phyloP scores from a whole-genome alignment of 2,113 vertebrate genomes.

The Oryzias javanicus region DNA sequence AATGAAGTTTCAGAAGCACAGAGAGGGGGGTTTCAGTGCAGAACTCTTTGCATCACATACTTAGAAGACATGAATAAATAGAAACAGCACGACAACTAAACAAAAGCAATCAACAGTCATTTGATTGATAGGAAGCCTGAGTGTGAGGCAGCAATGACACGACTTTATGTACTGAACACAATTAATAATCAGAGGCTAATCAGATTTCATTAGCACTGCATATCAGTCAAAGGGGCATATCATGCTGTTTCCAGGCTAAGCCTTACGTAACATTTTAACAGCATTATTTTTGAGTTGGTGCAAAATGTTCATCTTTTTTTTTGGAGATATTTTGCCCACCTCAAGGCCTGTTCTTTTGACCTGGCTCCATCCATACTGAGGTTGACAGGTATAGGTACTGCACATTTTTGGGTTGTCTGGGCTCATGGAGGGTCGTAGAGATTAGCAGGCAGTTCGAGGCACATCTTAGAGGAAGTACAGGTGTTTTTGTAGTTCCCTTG shows the following conservation, averaged over 20 bases:
- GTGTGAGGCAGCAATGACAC: slow-evolving; percentile 37
- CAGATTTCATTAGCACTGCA: slow-evolving; percentile 19
- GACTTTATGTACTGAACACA: slow-evolving; percentile 22
- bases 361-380: too few relatives aligned
- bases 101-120: slow-evolving; percentile 54
- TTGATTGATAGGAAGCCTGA: slow-evolving; percentile 64
- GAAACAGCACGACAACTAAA: slow-evolving; percentile 32
- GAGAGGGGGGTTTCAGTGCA: background rate
- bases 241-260: background rate
- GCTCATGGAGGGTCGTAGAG: too few relatives aligned
- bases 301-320: too few relatives aligned
- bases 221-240: slow-evolving; percentile 10
- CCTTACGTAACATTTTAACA: background rate
- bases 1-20: background rate
- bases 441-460: too few relatives aligned
- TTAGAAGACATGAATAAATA: background rate
- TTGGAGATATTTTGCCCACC: too few relatives aligned
- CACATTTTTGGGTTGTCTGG: too few relatives aligned
- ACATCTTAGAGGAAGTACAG: too few relatives aligned
- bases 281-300: too few relatives aligned
- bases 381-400: too few relatives aligned
- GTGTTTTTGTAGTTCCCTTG: too few relatives aligned
- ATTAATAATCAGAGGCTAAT: slow-evolving; percentile 30
- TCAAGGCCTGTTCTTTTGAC: too few relatives aligned
- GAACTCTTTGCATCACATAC: background rate